These are phyloP conservation scores for Typhlichthys subterraneus DNA, from an alignment of 2,797 vertebrate genomes.

Conservation along the genomic window DNA sequence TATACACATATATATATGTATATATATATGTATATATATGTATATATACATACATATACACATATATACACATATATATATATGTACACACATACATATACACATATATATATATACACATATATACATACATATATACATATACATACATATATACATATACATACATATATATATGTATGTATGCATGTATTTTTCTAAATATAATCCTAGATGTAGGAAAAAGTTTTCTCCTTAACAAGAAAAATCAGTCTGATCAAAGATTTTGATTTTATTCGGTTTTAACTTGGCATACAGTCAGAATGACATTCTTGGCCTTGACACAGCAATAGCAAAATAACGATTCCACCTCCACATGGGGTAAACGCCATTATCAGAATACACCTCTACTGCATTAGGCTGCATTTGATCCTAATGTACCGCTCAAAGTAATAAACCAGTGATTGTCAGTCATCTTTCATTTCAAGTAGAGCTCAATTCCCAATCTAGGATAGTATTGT, in stretches of 20 bases:
- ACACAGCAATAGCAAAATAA: slow-evolving; percentile 9
- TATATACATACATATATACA: too few species aligned
- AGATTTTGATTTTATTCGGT: slow-evolving; percentile 40
- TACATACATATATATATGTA: too few species aligned
- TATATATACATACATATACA: too few species aligned
- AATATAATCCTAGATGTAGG: too few species aligned
- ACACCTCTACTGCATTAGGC: slow-evolving; percentile 8
- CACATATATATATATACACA: too few species aligned
- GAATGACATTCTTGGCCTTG: slow-evolving; percentile 15
- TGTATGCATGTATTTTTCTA: too few species aligned
- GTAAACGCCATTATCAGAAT: neutral
- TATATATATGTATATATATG: too few species aligned
- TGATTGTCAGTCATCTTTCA: neutral
- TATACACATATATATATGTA: too few species aligned
- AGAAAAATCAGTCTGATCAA: slow-evolving; percentile 18
- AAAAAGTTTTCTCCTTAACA: slow-evolving; percentile 5
- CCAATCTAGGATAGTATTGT: slow-evolving; percentile 1
- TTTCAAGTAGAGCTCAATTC: slow-evolving; percentile 20
- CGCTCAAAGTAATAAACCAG: neutral
- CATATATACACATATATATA: too few species aligned
- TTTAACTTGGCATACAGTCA: slow-evolving; percentile 32
- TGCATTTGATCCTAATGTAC: slow-evolving; percentile 4
- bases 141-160: too few species aligned
- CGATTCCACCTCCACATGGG: slow-evolving; percentile 6
- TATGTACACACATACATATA: too few species aligned